A percentile compares a stretch with the other conserved stretches of the same genome.
Evolutionary conservation across 2,797 vertebrate species (phyloP).

Genomic region (Odontamblyopus rebecca): DNA sequence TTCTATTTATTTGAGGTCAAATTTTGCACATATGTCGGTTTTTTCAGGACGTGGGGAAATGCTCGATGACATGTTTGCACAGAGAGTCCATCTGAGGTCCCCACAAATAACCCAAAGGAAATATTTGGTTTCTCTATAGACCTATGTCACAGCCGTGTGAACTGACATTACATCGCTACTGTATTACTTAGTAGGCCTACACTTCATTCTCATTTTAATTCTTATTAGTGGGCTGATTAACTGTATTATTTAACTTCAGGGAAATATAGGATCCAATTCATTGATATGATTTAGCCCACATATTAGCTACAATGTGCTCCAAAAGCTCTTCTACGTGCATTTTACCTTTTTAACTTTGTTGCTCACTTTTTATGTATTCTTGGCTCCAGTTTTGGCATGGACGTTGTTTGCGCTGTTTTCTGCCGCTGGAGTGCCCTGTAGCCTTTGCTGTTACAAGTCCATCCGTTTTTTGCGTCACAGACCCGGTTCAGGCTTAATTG

Average conservation of each 20-base stretch:
- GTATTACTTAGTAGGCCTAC: background rate
- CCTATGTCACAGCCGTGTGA: background rate
- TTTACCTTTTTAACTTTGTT: constrained; percentile 21
- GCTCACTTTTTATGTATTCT: background rate
- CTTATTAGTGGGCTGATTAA: background rate
- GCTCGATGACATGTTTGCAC: constrained; percentile 37
- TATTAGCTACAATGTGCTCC: background rate
- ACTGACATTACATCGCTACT: background rate
- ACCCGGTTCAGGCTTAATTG: constrained; percentile 74
- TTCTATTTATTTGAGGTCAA: background rate
- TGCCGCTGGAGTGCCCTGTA: constrained; percentile 24
- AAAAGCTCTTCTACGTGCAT: background rate
- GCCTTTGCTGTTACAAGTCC: constrained; percentile 8
- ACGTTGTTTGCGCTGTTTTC: constrained; percentile 51
- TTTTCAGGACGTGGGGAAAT: constrained; percentile 41
- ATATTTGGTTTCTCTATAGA: background rate
- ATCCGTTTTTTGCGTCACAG: constrained; percentile 63
- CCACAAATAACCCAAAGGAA: background rate
- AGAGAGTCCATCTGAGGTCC: constrained; percentile 31
- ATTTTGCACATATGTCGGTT: constrained; percentile 20
- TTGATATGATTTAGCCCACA: background rate
- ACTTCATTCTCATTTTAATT: background rate
- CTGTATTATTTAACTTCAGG: too few species aligned
- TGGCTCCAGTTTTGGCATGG: constrained; percentile 44
- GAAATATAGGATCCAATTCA: too few species aligned